Conservation (phyloP, 64 coral and sea anemone genomes). For the Pocillopora verrucosa region DNA sequence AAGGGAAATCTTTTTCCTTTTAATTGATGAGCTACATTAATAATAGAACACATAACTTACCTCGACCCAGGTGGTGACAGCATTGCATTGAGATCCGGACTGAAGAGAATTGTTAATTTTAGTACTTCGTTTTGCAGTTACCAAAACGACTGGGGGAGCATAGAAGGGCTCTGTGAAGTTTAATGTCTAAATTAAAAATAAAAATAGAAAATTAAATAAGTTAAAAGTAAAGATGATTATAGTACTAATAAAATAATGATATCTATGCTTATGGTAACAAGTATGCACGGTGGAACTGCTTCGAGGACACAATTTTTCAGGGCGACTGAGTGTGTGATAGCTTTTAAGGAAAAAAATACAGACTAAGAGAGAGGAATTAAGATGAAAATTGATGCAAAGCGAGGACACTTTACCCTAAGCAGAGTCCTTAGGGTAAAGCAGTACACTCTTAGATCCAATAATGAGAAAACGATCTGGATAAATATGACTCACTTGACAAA, state of each 20-base stretch:
- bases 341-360: too few relatives aligned
- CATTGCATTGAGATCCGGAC: conserved; percentile 22
- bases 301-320: too few relatives aligned
- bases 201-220: background rate
- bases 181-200: background rate
- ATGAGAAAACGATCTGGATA: background rate
- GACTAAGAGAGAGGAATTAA: too few relatives aligned
- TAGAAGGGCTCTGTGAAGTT: conserved; percentile 17
- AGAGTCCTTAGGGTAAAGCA: background rate
- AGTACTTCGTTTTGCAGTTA: background rate
- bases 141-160: conserved; percentile 39
- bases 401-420: too few relatives aligned
- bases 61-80: conserved; percentile 44
- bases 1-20: background rate
- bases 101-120: conserved; percentile 17
- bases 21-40: background rate
- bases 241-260: too few relatives aligned
- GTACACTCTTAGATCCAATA: background rate
- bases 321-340: too few relatives aligned
- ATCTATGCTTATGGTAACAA: too few relatives aligned
- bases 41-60: background rate
- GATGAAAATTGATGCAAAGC: too few relatives aligned
- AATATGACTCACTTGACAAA: background rate
- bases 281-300: too few relatives aligned
- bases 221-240: background rate